Base-by-base conservation (phyloP, 2,888 invertebrate genomes). In the Ectemnius continuus region DNA sequence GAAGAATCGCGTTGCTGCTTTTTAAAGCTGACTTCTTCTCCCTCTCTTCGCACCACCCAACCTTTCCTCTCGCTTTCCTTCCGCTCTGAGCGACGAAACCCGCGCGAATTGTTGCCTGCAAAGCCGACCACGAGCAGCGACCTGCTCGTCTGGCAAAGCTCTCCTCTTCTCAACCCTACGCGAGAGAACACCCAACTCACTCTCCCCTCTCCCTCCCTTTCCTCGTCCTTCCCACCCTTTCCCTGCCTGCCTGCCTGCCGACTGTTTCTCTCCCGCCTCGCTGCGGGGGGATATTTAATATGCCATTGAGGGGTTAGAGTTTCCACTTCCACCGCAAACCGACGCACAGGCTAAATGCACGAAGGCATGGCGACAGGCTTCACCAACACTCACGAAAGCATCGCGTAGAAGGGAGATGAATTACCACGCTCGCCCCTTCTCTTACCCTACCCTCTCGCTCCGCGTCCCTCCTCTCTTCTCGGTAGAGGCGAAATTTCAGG, bases 231-330 rank as follows among this genome's bases (percentile, higher is more conserved):
- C 2, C 23, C 36, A 2, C 8, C 36, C 36, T 36, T 36, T 36
- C 36, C 6, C 36, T 36, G 8, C 36, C 28, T 28, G 5, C 28
- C 28, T 28, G 5, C 28, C 5, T 36, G 11, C 8, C 11, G 36
- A 8, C 36, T 36, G 8, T 11, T 11, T 36, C 11, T 36, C 36
- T 36, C 36, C 36, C 8, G 36, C 8, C 36, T 36, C 36, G 36
- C 36, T 67, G 73, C 73, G 64, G 64, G 61, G 62, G 73, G 72
- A 75, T 70, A 84, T 85, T 85, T 80, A 84, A 85, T 83, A 84
- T 78, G 81, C 76, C 78, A 70, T 60, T 70, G 75, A 72, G 75
- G 80, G 81, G 75, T 83, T 73, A 70, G 82, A 75, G 65, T 85
- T 85, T 84, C 83, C 79, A 75, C 66, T 68, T 70, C 69, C 63